Evolutionary conservation across 1,140 invertebrate species (phyloP), one percentile per base, ranked within the genome.

Genomic region (Drosophila tristis): DNA sequence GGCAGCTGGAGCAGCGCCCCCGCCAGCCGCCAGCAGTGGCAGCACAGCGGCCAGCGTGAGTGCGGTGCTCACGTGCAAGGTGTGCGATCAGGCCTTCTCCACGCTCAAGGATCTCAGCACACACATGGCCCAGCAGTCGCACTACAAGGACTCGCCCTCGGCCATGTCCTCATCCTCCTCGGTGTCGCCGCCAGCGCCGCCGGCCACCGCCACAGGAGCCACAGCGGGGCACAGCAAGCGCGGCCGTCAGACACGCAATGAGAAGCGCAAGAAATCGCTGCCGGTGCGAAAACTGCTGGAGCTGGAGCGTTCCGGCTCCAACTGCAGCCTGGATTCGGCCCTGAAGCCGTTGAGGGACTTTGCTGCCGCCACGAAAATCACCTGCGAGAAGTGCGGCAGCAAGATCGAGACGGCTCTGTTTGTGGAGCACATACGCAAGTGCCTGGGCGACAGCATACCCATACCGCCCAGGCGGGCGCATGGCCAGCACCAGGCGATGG

Each of bases 121-220:
- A 92, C 98, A 99, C 92, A 99, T 99, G 98, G 97, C 99, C n/a
- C 98, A 98, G 92, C 98, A 98, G 92, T 97, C 97, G 2, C 98
- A 99, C 91, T 99, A 99, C 92, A 99, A 99, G 93, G 98, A 99
- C 86, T 65, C 82, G 3, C 97, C 97, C 45, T 97, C 98, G 95
- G 48, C 65, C 4, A 63, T 71, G 0, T 61, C 62, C 0, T 49
- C 64, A 16, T 13, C 62, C 3, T 48, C 60, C 0, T 59, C 25
- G 13, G 48, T 11, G 5, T 70, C n/a, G 5, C 53, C 49, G 7
- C 31, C 66, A 1, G 49, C 74, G 2, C 29, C 58, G 20, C 26
- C 25, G 7, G 29, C 42, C 29, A 20, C 39, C 4, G 20, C 20
- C 20, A 20, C 2, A 5, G 29, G 31, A 23, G n/a, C 35, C 0